Evolutionary conservation across 2,888 invertebrate species (phyloP), one percentile per base, ranked within the genome.

Genomic region (Camponotus fellah): DNA sequence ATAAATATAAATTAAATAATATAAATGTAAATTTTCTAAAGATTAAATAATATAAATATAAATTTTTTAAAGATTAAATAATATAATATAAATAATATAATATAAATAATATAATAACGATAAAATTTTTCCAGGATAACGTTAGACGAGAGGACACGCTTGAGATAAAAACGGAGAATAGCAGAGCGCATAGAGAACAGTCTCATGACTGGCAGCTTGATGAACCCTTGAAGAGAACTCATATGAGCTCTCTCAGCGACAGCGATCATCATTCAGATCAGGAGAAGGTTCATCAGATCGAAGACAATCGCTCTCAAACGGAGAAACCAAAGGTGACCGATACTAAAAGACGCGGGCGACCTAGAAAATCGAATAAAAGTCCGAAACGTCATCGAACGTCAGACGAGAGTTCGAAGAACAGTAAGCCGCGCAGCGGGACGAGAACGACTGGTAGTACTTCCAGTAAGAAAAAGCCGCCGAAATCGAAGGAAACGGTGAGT

Each of bases 291-390:
- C 88, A 91, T 34, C 88, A 37, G 87, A 86, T 82, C 62, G 94
- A 92, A 43, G 91, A 91, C 21, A 88, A 32, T 62, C 84, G 89
- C 40, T 71, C 82, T 79, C 93, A 93, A 75, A 88, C 88, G n/a
- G 93, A 93, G 26, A 92, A 94, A 83, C 92, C 93, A 86, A 96
- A 96, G 91, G 92, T 92, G 14, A 91, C 91, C 49, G 94, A 95
- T 79, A 91, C 89, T 0, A 91, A 92, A 60, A 94, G 94, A 68
- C 96, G 96, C 32, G 96, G 96, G 0, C 95, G 96, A 69, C 96
- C 96, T 9, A 95, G 95, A 3, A 96, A 96, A 89, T 92, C 94
- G 0, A 95, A 95, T 1, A 93, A 94, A 79, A 93, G 93, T 60
- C 94, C 94, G 0, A 94, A 94, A 75, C 87, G 83, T 87, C 88